These are phyloP conservation scores for Otus scops DNA, from an alignment of 2,797 vertebrate species.

Conservation along the genomic window DNA sequence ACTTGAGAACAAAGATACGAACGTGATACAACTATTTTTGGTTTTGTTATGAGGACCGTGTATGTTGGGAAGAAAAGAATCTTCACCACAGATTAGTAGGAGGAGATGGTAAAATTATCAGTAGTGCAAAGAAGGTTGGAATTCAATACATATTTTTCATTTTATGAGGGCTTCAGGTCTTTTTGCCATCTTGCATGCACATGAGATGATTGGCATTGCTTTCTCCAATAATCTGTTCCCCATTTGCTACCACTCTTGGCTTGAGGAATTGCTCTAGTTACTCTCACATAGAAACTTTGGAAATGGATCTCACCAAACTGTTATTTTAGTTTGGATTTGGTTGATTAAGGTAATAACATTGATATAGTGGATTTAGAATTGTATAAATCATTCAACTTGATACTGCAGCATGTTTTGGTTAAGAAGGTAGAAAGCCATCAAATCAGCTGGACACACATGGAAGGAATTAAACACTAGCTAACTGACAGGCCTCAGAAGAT, in stretches of 20 bases:
- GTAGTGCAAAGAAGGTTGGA: neutral
- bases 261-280: neutral
- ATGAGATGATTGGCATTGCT: neutral
- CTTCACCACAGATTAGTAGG: neutral
- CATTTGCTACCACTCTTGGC: neutral
- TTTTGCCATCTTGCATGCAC: neutral
- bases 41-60: neutral
- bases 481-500: neutral
- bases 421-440: neutral
- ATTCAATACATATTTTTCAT: neutral
- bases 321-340: neutral
- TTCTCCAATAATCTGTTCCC: neutral
- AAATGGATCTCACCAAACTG: neutral
- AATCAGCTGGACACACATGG: neutral
- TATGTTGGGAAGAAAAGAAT: neutral
- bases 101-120: neutral
- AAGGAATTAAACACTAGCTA: neutral
- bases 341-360: neutral
- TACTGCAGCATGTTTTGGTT: neutral
- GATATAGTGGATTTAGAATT: neutral
- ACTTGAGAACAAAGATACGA: neutral
- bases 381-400: neutral
- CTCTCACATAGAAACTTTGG: neutral
- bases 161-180: neutral
- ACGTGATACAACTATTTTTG: neutral